Base-by-base conservation (phyloP, 1,140 invertebrate species). In the Octopus sinensis region DNA sequence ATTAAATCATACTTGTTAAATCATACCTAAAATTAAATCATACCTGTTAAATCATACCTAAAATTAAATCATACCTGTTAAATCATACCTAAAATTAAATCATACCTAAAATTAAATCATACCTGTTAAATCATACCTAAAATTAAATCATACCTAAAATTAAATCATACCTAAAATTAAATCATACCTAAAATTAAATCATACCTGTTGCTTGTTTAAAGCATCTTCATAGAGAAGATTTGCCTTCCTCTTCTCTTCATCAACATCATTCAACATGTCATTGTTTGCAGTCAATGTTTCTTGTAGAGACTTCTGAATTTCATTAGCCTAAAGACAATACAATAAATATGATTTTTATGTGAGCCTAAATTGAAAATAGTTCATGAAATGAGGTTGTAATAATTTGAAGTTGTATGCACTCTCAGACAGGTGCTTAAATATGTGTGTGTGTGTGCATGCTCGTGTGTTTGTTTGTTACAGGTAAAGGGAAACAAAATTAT, bases 231-330 rank as follows among this genome's bases (percentile, higher is more conserved):
- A 83, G 17, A 86, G 81, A 9, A 85, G 84, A 79, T 88, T 83
- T 7, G 90, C 90, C 54, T 87, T 85, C 7, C 82, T 81, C 56
- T 86, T 86, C 82, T 92, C 87, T 51, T 86, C 83, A 23, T 88
- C 78, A 6, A 92, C 87, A 51, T 91, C 88, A 51, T 84, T 82
- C 43, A 92, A 62, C 43, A 91, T 80, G 23, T 89, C 83, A 51
- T 86, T 79, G 82, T 94, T 92, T 17, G 93, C 89, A 9, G 93
- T 91, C 82, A 94, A 92, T 78, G 96, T 89, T 17, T 93, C 87
- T 23, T 86, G 78, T 0, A 87, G 85, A 68, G 84, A 84, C 5
- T 81, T 76, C 80, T 88, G 93, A n/a, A 96, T 92, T 12, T 90
- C 88, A n/a, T 90, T 86, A 62, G 94, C 93, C 89, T 93, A 84